Base-by-base conservation (phyloP, 2,888 invertebrate genomes). In the Drosophila crucigera region DNA sequence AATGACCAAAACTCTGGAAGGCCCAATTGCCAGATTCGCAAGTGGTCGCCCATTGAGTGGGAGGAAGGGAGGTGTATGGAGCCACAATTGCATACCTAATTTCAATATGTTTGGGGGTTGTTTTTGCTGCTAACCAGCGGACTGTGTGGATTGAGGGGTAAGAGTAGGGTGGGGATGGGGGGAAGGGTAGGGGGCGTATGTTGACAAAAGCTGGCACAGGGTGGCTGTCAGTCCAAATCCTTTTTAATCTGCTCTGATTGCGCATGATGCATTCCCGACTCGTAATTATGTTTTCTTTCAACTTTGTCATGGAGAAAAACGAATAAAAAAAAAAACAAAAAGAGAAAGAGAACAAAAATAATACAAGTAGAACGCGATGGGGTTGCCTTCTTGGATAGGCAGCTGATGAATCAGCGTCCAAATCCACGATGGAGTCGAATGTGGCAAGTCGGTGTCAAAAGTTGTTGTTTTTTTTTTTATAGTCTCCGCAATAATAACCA, bases 281-380 rank as follows among this genome's bases (percentile, higher is more conserved):
- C 37, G 77, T 78, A 78, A 80, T 78, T 78, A 80, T 78, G 77
- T 76, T 80, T 78, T 66, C 63, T 64, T 76, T 78, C 60, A 80
- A 68, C 68, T 72, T 76, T 30, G 62, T 55, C 67, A 78, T 60
- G 65, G 56, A 52, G 64, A 55, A 63, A n/a, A 58, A 52, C 47
- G 37, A 61, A 64, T 31, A 30, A n/a, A 22, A 47, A n/a, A 41
- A 41, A 43, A 60, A 28, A 31, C 10, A 7, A 7, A 30, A 30
- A 31, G 2, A 52, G 9, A 10, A 37, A 31, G 14, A n/a, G 39
- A 43, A 71, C 22, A 59, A 64, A 49, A 61, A 54, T 30, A 56
- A 55, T 47, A 35, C 58, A 52, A 47, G 70, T 49, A 63, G 39
- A 54, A 49, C 14, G 53, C 50, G 30, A 65, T 71, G 49, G 67